Evolutionary conservation across 1,140 invertebrate species (phyloP).

Genomic region (Babylonia areolata): DNA sequence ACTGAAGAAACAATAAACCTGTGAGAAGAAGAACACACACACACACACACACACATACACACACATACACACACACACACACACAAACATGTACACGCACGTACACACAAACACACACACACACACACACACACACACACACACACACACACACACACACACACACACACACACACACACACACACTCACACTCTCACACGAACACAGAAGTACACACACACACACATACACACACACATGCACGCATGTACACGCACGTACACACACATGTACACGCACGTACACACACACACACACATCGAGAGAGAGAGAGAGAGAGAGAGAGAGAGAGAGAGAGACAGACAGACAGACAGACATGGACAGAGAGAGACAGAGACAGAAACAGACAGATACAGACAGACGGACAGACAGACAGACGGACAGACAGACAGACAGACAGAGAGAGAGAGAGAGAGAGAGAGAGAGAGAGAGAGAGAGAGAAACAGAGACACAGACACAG

Average conservation of each 20-base stretch:
- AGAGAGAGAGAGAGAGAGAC: background rate
- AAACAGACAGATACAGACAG: background rate
- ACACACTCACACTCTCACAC: background rate
- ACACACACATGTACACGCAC: background rate
- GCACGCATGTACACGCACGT: background rate
- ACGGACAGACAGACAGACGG: background rate
- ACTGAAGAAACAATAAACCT: no score
- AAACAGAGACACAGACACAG: background rate
- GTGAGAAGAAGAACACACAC: no score
- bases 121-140: no score
- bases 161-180: background rate
- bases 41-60: no score
- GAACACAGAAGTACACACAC: background rate
- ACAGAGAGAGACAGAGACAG: background rate
- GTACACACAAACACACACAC: no score
- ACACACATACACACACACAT: background rate
- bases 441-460: conserved; percentile 15
- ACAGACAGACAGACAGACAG: background rate
- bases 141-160: background rate
- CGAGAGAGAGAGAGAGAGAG: background rate
- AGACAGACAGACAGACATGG: background rate
- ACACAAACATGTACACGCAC: no score
- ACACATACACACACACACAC: no score
- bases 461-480: conserved; percentile 25
- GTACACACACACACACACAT: background rate